Evolutionary conservation across 1,140 invertebrate species (phyloP), one percentile per base, ranked within the genome.

Genomic region (Atta colombica): DNA sequence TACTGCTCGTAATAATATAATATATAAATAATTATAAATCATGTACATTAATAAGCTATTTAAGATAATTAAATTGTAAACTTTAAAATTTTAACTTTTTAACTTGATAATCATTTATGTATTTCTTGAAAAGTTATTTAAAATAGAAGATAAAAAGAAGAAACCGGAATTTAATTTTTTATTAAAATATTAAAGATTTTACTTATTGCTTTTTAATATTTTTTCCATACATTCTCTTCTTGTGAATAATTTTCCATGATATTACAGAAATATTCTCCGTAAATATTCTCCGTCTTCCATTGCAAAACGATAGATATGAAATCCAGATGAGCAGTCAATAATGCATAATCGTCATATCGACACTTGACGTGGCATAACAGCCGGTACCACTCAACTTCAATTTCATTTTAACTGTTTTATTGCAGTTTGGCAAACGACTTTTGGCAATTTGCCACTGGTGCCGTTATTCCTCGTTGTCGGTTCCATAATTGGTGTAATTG

Each of bases 391-490:
- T 39, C 91, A 14, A 80, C 71, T 80, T 66, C 51, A 66, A 61
- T 92, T 87, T 90, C 53, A 85, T 89, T 89, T 91, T 72, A 74
- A 72, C 35, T 85, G 21, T 84, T 86, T 61, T 60, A 88, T 92
- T 81, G 21, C 82, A 94, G 94, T 93, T 55, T 94, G 93, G 93
- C 60, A 55, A n/a, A 21, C 53, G 49, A 86, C 45, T 68, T 16
- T 94, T 85, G 92, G 92, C 89, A 69, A 86, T 8, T 35, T 94
- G 77, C 92, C 94, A 72, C 31, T 94, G 25, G 39, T 90, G 31
- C 65, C 69, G 25, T 61, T 94, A 81, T 86, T 89, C 68, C 81
- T 91, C 60, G 60, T 91, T 77, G 25, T 89, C 53, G 88, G 90
- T 71, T 71, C 88, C 6, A 51, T 90, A 80, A 78, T 91, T 68